Base-by-base conservation (phyloP, 2,888 invertebrate genomes). In the Coremacera marginata region DNA sequence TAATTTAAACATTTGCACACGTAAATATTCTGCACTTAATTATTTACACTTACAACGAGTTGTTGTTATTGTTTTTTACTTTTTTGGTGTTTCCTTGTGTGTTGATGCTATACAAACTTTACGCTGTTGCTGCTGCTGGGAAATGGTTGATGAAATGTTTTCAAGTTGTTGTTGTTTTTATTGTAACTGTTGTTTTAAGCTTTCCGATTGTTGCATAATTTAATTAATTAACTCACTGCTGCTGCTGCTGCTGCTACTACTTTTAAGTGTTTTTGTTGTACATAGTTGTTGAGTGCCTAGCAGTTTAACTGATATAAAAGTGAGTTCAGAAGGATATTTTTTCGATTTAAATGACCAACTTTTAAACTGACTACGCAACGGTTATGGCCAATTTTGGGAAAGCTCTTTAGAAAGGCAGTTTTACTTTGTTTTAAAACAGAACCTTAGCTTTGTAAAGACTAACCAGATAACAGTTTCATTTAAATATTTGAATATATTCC, bases 121-220 rank as follows among this genome's bases (percentile, higher is more conserved):
- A 37, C 7, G 65, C 19, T 65, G 19, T 19, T 37, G 7, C 16
- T 63, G 34, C 49, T 68, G 27, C 22, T 51, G n/a, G 25, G 68
- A 14, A 7, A 49, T 27, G 22, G 25, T 51, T 68, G 49, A n/a
- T 27, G 67, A 37, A 37, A 37, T 67, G 19, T 25, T 65, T 8
- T n/a, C 65, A 60, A 63, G 63, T 65, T 67, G 37, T 22, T 67
- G 34, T 16, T 25, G n/a, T 19, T 57, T 22, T 57, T 57, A 1
- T 57, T 67, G 19, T 25, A 25, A 25, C 16, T 11, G 57, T 60
- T 60, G 57, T 60, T 60, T 19, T 60, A 3, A 22, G 19, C 44
- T 11, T 44, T 67, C 14, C 19, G 34, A 67, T 67, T 67, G 67
- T 67, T 67, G 67, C 67, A 67, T 67, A 67, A 67, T 37, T 60